Percentiles rank a stretch among this genome's conserved stretches.
Evolutionary conservation across 1,140 invertebrate species (phyloP).

Genomic region (Chionoecetes opilio): DNA sequence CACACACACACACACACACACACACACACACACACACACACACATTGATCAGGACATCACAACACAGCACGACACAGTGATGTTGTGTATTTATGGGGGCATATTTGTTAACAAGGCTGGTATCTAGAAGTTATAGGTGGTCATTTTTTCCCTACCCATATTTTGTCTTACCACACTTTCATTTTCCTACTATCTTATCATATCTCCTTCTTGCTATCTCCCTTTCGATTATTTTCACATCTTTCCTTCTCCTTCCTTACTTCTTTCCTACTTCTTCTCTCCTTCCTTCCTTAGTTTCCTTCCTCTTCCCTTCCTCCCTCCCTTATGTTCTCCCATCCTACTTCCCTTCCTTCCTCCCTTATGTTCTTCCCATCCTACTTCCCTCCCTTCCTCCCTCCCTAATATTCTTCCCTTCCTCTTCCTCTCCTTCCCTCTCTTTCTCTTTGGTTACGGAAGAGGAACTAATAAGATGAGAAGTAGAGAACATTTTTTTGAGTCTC

Average conservation of each 20-base stretch:
- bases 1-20: too few species aligned
- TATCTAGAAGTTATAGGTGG: too few species aligned
- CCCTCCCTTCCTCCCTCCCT: background rate
- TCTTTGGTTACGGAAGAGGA: background rate
- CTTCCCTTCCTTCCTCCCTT: background rate
- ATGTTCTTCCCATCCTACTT: background rate
- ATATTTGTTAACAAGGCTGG: too few species aligned
- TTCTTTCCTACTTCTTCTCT: background rate
- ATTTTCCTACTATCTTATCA: too few species aligned
- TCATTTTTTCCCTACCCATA: too few species aligned
- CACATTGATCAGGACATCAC: too few species aligned
- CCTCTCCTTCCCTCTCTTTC: background rate
- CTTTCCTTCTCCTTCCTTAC: background rate
- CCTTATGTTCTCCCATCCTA: background rate
- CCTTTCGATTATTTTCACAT: too few species aligned
- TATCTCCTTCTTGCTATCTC: too few species aligned
- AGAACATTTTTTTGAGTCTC: background rate
- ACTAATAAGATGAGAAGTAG: background rate
- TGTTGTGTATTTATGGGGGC: too few species aligned
- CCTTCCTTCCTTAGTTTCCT: background rate
- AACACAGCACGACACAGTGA: too few species aligned
- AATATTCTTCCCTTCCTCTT: background rate
- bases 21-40: too few species aligned
- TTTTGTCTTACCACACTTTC: too few species aligned
- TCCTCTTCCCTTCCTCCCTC: background rate